phyloP scores from a whole-genome alignment of 2,113 vertebrate genomes.

The Propithecus coquereli region DNA sequence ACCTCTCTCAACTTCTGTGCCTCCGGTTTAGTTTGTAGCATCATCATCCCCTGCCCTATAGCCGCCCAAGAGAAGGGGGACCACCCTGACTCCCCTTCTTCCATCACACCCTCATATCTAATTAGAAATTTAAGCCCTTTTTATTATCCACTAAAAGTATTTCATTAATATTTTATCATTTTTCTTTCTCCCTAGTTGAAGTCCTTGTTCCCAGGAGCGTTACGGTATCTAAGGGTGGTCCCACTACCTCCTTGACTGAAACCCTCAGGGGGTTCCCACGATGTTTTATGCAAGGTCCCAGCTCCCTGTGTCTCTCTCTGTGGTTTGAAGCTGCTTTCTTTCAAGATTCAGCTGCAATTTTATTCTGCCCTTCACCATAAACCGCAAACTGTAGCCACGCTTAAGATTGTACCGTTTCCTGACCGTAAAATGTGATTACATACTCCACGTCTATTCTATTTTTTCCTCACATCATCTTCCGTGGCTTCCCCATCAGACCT shows the following conservation, averaged over 20 bases:
- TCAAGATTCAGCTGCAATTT: background rate
- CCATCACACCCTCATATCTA: background rate
- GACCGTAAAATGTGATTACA: background rate
- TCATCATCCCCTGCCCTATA: background rate
- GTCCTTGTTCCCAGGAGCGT: background rate
- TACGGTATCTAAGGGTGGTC: background rate
- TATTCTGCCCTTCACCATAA: too few relatives aligned
- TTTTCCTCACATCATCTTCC: background rate
- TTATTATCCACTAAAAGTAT: background rate
- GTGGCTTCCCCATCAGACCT: background rate
- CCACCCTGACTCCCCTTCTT: too few relatives aligned
- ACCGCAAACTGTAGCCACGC: background rate
- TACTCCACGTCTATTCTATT: background rate
- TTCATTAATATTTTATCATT: background rate
- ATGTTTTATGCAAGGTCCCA: fast-evolving
- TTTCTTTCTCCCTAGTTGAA: background rate
- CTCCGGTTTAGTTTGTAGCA: too few relatives aligned
- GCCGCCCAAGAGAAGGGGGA: too few relatives aligned
- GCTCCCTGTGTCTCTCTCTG: fast-evolving
- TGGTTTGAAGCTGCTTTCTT: background rate
- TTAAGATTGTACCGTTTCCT: background rate
- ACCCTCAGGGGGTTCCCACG: background rate
- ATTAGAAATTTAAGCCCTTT: background rate
- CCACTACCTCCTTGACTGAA: fast-evolving
- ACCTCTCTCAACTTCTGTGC: too few relatives aligned